Conservation (phyloP, 2,113 vertebrate genomes). For the Spermophilus dauricus region DNA sequence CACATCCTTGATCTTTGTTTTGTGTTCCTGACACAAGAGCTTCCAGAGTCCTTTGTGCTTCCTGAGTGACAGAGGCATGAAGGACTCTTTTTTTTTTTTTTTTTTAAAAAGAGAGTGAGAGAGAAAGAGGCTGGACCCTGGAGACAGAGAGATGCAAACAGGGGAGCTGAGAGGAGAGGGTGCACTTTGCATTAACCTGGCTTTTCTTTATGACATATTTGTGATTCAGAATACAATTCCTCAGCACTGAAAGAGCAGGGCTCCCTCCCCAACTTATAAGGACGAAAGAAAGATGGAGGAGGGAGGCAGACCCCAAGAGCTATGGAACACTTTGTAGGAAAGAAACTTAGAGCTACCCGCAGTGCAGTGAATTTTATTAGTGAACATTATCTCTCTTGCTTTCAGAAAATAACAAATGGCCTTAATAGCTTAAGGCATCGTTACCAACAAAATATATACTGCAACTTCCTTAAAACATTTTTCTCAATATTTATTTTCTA, state of each 20-base stretch:
- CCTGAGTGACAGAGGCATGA: too few species aligned
- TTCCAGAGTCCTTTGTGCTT: too few species aligned
- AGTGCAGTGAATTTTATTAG: conserved; percentile 76
- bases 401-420: conserved; percentile 81
- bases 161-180: background rate
- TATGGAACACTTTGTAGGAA: conserved; percentile 55
- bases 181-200: background rate
- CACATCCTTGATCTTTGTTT: too few species aligned
- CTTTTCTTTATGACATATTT: conserved; percentile 48
- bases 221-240: conserved; percentile 43
- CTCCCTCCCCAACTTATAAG: background rate
- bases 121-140: conserved; percentile 41
- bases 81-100: too few species aligned
- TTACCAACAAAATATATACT: conserved; percentile 79
- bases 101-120: too few species aligned
- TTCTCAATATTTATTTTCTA: background rate
- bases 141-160: conserved; percentile 5
- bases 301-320: background rate
- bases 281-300: conserved; percentile 28
- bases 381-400: conserved; percentile 71
- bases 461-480: conserved; percentile 75
- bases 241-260: background rate
- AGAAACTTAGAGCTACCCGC: conserved; percentile 17
- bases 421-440: conserved; percentile 75
- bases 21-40: too few species aligned